phyloP scores from a whole-genome alignment of 1,140 invertebrate species.

The Lepidurus packardi region DNA sequence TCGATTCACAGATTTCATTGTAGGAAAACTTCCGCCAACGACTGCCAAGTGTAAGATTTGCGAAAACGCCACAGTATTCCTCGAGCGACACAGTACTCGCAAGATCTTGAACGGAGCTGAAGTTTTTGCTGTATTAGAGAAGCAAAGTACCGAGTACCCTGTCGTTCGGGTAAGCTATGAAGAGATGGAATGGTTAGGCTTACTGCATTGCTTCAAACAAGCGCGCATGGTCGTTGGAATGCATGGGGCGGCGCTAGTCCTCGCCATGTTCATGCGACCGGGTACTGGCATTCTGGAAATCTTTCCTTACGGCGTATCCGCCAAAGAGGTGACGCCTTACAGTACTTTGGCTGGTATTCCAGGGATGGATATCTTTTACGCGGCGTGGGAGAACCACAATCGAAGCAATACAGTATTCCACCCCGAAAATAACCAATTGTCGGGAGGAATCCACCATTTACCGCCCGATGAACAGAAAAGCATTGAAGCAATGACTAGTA shows the following conservation, averaged over 20 bases:
- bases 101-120: constrained; percentile 49
- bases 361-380: constrained; percentile 44
- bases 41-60: constrained; percentile 37
- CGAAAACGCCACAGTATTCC: constrained; percentile 54
- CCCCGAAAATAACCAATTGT: background rate
- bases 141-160: background rate
- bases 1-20: background rate
- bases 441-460: background rate
- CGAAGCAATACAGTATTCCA: constrained; percentile 38
- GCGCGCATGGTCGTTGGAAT: constrained; percentile 43
- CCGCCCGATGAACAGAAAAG: background rate
- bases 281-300: constrained; percentile 42
- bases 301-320: constrained; percentile 47
- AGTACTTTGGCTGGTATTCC: constrained; percentile 44
- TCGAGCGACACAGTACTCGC: constrained; percentile 47
- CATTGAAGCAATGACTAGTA: background rate
- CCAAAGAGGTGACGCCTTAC: constrained; percentile 48
- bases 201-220: constrained; percentile 41
- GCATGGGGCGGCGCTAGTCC: constrained; percentile 45
- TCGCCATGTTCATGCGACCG: constrained; percentile 42
- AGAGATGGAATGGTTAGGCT: constrained; percentile 34
- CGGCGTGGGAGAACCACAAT: constrained; percentile 46
- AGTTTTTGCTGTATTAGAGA: constrained; percentile 39
- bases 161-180: background rate
- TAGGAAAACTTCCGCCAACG: background rate